A percentile compares a stretch with the other conserved stretches of the same genome.
These are phyloP conservation scores for Apis dorsata DNA, from an alignment of 1,140 invertebrate species.

Conservation along the genomic window DNA sequence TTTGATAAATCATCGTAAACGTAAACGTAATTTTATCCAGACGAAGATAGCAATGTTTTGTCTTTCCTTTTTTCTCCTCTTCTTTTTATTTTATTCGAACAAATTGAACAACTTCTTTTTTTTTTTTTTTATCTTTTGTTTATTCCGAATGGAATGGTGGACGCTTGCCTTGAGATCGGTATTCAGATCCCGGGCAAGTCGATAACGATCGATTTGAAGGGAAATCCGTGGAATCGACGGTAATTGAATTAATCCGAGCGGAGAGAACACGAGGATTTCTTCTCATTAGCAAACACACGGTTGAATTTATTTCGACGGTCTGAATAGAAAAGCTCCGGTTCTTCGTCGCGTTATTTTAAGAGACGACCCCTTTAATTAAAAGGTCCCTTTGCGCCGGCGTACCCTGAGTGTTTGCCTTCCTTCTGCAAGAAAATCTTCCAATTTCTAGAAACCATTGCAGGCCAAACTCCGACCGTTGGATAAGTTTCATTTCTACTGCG, in stretches of 20 bases:
- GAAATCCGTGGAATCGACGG: not conserved
- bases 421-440: constrained; percentile 29
- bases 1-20: no score
- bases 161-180: no score
- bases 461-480: not conserved
- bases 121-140: no score
- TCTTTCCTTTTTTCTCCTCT: no score
- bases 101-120: no score
- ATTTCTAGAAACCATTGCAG: constrained; percentile 22
- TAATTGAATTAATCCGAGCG: constrained; percentile 35
- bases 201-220: constrained; percentile 1
- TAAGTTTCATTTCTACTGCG: constrained; percentile 32
- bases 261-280: not conserved
- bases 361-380: constrained; percentile 44
- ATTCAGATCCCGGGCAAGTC: not conserved
- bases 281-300: constrained; percentile 24
- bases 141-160: no score
- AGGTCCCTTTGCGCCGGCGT: constrained; percentile 17
- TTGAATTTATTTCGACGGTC: constrained; percentile 25
- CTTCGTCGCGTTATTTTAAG: constrained; percentile 22
- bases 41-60: no score
- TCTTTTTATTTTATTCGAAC: no score
- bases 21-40: not conserved
- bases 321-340: not conserved
- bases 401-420: constrained; percentile 27